Evolutionary conservation across 92 coral and sea anemone species (phyloP), one percentile per base, ranked within the genome.

Genomic region (Porites divaricata): DNA sequence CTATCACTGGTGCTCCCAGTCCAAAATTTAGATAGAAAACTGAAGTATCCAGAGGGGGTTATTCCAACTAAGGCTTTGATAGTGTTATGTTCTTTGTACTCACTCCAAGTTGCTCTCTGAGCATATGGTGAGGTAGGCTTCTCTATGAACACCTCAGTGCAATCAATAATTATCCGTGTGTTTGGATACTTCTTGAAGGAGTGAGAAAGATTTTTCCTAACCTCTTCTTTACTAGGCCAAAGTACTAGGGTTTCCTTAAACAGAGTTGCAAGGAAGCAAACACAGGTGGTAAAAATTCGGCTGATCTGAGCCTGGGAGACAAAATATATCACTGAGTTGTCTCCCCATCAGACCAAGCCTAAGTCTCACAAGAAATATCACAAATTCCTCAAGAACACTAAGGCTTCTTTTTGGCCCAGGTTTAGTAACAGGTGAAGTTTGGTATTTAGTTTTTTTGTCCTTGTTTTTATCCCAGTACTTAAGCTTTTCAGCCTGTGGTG

Each of bases 391-490:
- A 75, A 17, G n/a, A 17, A 82, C 64, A 61, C 67, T 63, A 12
- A 89, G 83, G 23, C 62, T 65, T 54, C 87, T 74, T 54, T 86
- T 80, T 25, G 87, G 90, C 62, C 93, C 87, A 74, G 93, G 83
- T 70, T 89, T 89, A n/a, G 76, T 17, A 48, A 48, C 50, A 48
- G 59, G 61, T 72, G 76, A 72, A 17, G 76, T 72, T 59, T 83
- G 73, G 61, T 88, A 41, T 65, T 86, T 77, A 84, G 71, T 28
- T 78, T 69, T 58, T 78, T 86, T 78, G 57, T 68, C 70, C 26
- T 86, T 86, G 63, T 86, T 86, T 68, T 77, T 86, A 62, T 86
- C 80, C 89, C 89, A 86, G 85, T 86, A 86, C 54, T 86, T 86
- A 4, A 78, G 85, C 75, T 86, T 78, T n/a, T n/a, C n/a, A n/a